phyloP scores from a whole-genome alignment of 2,888 invertebrate genomes.

The Eupithecia subfuscata region DNA sequence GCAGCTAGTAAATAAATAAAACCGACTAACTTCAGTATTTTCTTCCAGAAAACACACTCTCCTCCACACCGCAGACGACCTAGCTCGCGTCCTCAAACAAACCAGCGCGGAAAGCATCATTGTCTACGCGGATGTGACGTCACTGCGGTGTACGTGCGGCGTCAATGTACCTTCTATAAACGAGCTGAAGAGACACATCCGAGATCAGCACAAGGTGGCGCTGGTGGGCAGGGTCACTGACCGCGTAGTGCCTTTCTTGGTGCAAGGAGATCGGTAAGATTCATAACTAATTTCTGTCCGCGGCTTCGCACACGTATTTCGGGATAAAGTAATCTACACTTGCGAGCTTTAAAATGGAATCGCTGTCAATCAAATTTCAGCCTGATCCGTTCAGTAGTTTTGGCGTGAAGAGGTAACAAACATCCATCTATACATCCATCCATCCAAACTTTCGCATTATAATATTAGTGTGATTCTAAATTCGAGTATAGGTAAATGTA shows the following conservation, averaged over 20 bases:
- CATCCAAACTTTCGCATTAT: too few relatives aligned
- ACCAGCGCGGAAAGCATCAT: constrained; percentile 63
- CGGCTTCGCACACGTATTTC: too few relatives aligned
- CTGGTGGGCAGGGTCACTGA: constrained; percentile 49
- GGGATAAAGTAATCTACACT: too few relatives aligned
- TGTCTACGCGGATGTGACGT: constrained; percentile 69
- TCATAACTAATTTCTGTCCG: too few relatives aligned
- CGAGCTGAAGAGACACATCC: constrained; percentile 65
- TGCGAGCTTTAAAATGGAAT: too few relatives aligned
- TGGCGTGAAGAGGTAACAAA: too few relatives aligned
- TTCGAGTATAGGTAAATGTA: too few relatives aligned
- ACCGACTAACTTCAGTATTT: neutral
- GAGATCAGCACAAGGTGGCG: constrained; percentile 53
- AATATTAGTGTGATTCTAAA: too few relatives aligned
- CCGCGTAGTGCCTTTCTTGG: constrained; percentile 67
- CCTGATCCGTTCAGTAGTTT: too few relatives aligned
- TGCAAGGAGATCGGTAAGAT: neutral
- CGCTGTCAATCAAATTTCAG: too few relatives aligned
- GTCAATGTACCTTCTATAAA: constrained; percentile 51
- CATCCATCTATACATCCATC: too few relatives aligned
- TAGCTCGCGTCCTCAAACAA: constrained; percentile 10
- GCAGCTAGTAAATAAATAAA: constrained; percentile 46
- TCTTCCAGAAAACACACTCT: constrained; percentile 4
- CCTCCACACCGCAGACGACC: constrained; percentile 29
- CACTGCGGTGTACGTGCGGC: constrained; percentile 67